phyloP scores from a whole-genome alignment of 2,888 invertebrate genomes.

The Ectropis crepuscularia region DNA sequence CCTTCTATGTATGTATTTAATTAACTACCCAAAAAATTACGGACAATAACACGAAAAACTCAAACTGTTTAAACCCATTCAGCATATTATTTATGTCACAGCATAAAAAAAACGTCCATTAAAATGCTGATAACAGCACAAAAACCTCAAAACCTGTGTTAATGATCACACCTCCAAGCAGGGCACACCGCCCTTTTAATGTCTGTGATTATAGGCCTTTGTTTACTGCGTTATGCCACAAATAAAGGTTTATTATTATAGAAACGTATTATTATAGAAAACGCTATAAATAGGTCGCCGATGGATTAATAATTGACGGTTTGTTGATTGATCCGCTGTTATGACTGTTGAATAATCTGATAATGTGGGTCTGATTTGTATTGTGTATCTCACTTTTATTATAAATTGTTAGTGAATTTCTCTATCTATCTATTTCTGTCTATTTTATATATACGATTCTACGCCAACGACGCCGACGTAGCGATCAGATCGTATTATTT shows the following conservation, averaged over 20 bases:
- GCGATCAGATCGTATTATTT: too few relatives aligned
- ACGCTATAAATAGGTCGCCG: slow-evolving; percentile 10
- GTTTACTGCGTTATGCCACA: slow-evolving; percentile 22
- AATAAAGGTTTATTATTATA: slow-evolving; percentile 17
- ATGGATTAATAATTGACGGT: slow-evolving; percentile 15
- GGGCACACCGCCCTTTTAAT: slow-evolving; percentile 28
- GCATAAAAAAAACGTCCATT: slow-evolving; percentile 5
- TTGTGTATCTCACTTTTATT: background rate
- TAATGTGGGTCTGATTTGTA: background rate
- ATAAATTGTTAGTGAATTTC: background rate
- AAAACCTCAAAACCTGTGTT: slow-evolving; percentile 21
- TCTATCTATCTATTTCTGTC: too few relatives aligned
- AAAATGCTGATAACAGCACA: slow-evolving; percentile 11
- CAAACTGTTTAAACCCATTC: too few relatives aligned
- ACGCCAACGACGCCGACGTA: too few relatives aligned
- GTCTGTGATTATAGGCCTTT: slow-evolving; percentile 31
- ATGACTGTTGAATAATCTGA: background rate
- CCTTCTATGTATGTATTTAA: too few relatives aligned
- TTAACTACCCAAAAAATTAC: too few relatives aligned
- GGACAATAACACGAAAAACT: too few relatives aligned
- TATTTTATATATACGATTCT: background rate
- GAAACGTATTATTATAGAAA: slow-evolving; percentile 14
- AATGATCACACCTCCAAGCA: slow-evolving; percentile 33
- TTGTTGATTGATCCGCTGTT: slow-evolving; percentile 9
- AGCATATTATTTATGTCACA: background rate